These are phyloP conservation scores for Oostethus manadensis DNA, from an alignment of 2,113 vertebrate genomes.

Conservation along the genomic window DNA sequence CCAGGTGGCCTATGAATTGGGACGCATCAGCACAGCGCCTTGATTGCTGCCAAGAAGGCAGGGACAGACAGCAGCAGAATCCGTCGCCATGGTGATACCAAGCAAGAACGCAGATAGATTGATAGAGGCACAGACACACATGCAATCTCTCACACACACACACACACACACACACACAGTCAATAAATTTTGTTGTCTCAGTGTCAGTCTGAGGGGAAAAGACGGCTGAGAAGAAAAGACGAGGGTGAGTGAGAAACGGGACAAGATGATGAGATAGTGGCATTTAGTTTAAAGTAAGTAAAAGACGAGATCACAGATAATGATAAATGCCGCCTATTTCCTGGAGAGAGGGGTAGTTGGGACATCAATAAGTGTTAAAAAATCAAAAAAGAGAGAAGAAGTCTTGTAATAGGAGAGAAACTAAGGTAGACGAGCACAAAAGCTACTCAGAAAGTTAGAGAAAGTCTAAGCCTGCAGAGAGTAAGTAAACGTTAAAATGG, in stretches of 20 bases:
- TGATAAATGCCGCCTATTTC: slow-evolving; percentile 38
- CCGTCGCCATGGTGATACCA: slow-evolving; percentile 53
- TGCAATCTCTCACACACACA: slow-evolving; percentile 6
- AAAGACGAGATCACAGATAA: slow-evolving; percentile 48
- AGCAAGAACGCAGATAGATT: slow-evolving; percentile 37
- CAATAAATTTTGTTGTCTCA: slow-evolving; percentile 39
- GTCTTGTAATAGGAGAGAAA: slow-evolving; percentile 20
- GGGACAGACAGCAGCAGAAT: slow-evolving; percentile 44
- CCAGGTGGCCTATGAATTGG: slow-evolving; percentile 55
- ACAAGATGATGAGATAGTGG: slow-evolving; percentile 52
- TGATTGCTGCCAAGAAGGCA: slow-evolving; percentile 57
- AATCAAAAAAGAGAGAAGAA: slow-evolving; percentile 19
- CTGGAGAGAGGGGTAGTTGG: slow-evolving; percentile 15
- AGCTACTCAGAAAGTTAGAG: slow-evolving; percentile 2
- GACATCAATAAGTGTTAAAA: slow-evolving; percentile 33
- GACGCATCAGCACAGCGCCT: slow-evolving; percentile 43
- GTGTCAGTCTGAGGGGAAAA: slow-evolving; percentile 47
- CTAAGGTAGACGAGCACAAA: slow-evolving; percentile 15
- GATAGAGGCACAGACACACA: slow-evolving; percentile 16
- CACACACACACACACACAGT: slow-evolving; percentile 9
- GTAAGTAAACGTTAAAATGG: slow-evolving; percentile 23
- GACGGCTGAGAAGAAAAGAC: slow-evolving; percentile 30
- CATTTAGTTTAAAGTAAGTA: slow-evolving; percentile 51
- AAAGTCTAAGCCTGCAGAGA: slow-evolving; percentile 7
- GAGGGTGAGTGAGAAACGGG: slow-evolving; percentile 40